Conservation (phyloP, 2,797 vertebrate genomes). For the Sebastes itinus region DNA sequence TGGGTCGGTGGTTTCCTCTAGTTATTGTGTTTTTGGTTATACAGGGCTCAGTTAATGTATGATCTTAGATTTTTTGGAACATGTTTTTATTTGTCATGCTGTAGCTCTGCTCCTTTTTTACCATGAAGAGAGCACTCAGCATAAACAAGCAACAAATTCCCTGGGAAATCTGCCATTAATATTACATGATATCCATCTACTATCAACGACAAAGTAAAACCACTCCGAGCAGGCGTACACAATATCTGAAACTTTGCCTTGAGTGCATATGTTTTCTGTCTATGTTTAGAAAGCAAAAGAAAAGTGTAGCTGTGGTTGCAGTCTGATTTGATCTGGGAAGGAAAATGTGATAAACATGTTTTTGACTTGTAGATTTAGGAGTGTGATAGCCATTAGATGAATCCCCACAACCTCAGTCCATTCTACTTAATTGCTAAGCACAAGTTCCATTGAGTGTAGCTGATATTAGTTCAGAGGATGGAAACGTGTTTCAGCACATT, state of each 20-base stretch:
- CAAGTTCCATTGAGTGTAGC: neutral
- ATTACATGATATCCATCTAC: conserved; percentile 71
- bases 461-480: conserved; percentile 11
- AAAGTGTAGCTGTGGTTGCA: conserved; percentile 22
- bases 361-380: neutral
- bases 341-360: conserved; percentile 5
- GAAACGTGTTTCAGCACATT: conserved; percentile 18
- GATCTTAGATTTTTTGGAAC: neutral
- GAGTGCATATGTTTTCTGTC: conserved; percentile 52
- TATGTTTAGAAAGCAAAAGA: conserved; percentile 49
- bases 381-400: neutral
- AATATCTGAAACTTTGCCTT: conserved; percentile 42
- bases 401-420: neutral
- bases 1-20: neutral
- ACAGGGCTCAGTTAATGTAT: neutral
- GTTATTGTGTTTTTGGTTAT: neutral
- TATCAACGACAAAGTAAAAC: conserved; percentile 58
- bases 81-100: conserved; percentile 26
- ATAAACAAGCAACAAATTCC: conserved; percentile 52
- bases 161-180: conserved; percentile 62
- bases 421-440: neutral
- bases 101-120: conserved; percentile 9
- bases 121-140: conserved; percentile 55
- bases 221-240: conserved; percentile 49
- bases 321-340: conserved; percentile 2